Conservation (phyloP, 2,113 vertebrate species). For the Entelurus aequoreus region DNA sequence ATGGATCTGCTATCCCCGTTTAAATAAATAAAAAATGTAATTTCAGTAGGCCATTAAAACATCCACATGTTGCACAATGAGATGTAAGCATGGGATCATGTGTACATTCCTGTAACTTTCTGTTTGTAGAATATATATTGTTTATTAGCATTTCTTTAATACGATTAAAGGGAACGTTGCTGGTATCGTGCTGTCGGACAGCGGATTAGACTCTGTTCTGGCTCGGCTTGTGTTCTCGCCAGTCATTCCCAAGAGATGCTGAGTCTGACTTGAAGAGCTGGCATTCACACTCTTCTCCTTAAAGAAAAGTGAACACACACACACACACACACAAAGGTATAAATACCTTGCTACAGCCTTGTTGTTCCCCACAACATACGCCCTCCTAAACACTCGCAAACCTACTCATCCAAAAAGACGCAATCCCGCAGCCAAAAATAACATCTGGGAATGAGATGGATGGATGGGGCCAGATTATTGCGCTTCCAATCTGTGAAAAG, state of each 20-base stretch:
- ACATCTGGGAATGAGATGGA: slow-evolving; percentile 62
- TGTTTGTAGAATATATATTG: neutral
- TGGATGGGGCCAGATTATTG: slow-evolving; percentile 70
- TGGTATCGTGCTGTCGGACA: slow-evolving; percentile 20
- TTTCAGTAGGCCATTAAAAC: too few species aligned
- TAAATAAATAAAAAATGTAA: too few species aligned
- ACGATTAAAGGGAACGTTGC: neutral
- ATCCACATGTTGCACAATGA: too few species aligned
- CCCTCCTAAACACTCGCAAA: slow-evolving; percentile 35
- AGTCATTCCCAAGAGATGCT: slow-evolving; percentile 32
- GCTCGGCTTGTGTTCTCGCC: slow-evolving; percentile 31
- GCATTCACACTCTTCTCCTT: slow-evolving; percentile 13
- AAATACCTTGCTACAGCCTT: slow-evolving; percentile 9
- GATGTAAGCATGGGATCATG: too few species aligned
- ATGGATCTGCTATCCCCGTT: too few species aligned
- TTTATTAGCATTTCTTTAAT: too few species aligned
- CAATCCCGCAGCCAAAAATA: slow-evolving; percentile 69
- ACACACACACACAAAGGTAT: slow-evolving; percentile 8
- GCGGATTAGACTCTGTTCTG: slow-evolving; percentile 45
- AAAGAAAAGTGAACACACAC: slow-evolving; percentile 6
- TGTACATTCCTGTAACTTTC: neutral
- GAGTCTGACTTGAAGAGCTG: slow-evolving; percentile 32
- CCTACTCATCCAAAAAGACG: slow-evolving; percentile 70
- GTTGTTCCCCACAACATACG: slow-evolving; percentile 17
- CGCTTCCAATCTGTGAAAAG: slow-evolving; percentile 68